Evolutionary conservation across 2,888 invertebrate genomes (phyloP), one percentile per base, ranked within the genome.

Genomic region (Alitta virens): DNA sequence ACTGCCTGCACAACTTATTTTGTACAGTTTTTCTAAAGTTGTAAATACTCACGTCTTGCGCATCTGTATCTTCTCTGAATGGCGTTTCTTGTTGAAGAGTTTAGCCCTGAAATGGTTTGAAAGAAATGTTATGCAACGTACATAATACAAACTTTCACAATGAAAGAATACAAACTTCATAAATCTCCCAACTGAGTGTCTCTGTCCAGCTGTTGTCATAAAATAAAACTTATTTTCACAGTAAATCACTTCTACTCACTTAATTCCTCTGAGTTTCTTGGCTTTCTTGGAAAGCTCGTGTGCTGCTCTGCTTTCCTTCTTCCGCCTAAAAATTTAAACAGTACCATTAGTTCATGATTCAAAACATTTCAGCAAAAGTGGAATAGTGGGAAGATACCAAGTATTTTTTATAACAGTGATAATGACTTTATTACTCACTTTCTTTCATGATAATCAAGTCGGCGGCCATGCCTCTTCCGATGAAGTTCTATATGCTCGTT

Each of bases 401-500:
- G n/a, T n/a, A n/a, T n/a, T n/a, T n/a, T n/a, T n/a, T n/a, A n/a
- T n/a, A n/a, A n/a, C n/a, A n/a, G n/a, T n/a, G n/a, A n/a, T n/a
- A n/a, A n/a, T 53, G 24, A 50, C 12, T 52, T 52, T 2, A 27
- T 27, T 18, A 57, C 78, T 76, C 67, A 84, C 83, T 93, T 94
- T 65, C 93, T 87, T 83, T 99, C 98, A 84, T 98, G 94, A 88
- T 99, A 93, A 85, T 99, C 98, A 67, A 99, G 88, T 67, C 98
- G 88, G 75, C 94, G 88, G 78, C 99, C 99, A 85, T 94, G 90
- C 42, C 98, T 88, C 83, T 98, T 99, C 79, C 92, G 90, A 83
- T 96, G 95, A 68, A 97, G 89, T 77, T 99, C 99, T 85, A 99
- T 98, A 83, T 99, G 95, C 85, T 99, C 99, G 88, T 99, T 99